These are phyloP conservation scores for Chionodraco myersi DNA, from an alignment of 2,113 vertebrate genomes.

Conservation along the genomic window DNA sequence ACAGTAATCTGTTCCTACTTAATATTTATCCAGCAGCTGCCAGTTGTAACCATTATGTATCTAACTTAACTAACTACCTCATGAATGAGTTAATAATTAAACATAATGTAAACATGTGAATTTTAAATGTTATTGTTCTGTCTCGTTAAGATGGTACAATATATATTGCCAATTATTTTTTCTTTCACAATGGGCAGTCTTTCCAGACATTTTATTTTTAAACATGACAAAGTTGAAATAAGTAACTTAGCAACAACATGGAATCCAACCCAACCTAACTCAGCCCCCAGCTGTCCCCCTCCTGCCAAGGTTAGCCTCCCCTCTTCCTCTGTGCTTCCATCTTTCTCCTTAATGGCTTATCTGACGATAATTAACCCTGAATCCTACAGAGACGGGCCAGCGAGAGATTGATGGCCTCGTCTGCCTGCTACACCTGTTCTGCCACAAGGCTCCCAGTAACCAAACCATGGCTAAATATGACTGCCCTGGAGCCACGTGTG, in stretches of 20 bases:
- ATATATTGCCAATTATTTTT: background rate
- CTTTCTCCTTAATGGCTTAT: constrained; percentile 83
- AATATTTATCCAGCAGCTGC: background rate
- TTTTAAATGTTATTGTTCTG: background rate
- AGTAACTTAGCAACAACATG: constrained; percentile 61
- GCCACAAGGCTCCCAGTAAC: constrained; percentile 73
- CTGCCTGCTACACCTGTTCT: constrained; percentile 83
- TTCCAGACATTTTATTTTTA: constrained; percentile 7
- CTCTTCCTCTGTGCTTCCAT: constrained; percentile 71
- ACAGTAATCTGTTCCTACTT: background rate
- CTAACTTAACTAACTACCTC: too few relatives aligned
- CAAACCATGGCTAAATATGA: constrained; percentile 80
- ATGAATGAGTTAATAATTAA: too few relatives aligned
- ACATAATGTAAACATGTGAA: background rate
- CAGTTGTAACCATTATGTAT: background rate
- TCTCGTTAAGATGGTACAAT: background rate
- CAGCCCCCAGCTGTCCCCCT: constrained; percentile 59
- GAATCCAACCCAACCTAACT: constrained; percentile 60
- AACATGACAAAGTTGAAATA: constrained; percentile 3
- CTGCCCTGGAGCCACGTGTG: constrained; percentile 73
- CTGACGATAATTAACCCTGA: constrained; percentile 87
- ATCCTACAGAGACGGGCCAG: constrained; percentile 81
- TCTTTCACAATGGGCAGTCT: background rate
- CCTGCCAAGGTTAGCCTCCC: constrained; percentile 77
- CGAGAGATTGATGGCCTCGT: constrained; percentile 83